phyloP scores from a whole-genome alignment of 2,888 invertebrate genomes.

The Clitarchus hookeri region DNA sequence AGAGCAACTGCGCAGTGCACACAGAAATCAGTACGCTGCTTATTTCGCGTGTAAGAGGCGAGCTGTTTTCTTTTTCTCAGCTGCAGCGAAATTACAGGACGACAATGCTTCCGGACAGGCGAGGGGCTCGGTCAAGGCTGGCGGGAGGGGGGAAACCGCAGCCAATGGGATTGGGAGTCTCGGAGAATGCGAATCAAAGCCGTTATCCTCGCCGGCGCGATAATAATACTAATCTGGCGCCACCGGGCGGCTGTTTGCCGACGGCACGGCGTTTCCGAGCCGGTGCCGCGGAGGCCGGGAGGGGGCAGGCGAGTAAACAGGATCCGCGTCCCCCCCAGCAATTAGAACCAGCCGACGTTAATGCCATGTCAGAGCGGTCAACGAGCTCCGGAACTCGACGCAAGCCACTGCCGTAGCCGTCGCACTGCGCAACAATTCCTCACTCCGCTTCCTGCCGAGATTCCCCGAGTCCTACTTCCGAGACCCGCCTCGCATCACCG shows the following conservation, averaged over 20 bases:
- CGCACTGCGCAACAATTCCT: no score
- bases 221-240: conserved; percentile 8
- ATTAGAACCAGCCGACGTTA: not conserved
- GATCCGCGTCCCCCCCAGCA: not conserved
- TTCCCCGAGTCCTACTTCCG: no score
- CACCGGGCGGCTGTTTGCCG: not conserved
- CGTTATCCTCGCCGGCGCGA: conserved; percentile 9
- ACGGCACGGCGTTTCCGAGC: not conserved
- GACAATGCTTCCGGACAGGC: not conserved
- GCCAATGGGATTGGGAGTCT: not conserved
- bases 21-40: not conserved
- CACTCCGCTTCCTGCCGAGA: no score
- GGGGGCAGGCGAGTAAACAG: not conserved
- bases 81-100: not conserved
- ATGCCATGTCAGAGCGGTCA: not conserved
- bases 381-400: not conserved
- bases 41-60: no score
- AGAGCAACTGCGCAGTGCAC: not conserved
- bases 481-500: no score
- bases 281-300: not conserved
- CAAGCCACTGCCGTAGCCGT: no score
- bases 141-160: not conserved
- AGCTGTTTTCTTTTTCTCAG: not conserved
- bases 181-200: conserved; percentile 2
- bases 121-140: not conserved